Conservation (phyloP, 2,888 invertebrate species). For the Drosophila yooni region DNA sequence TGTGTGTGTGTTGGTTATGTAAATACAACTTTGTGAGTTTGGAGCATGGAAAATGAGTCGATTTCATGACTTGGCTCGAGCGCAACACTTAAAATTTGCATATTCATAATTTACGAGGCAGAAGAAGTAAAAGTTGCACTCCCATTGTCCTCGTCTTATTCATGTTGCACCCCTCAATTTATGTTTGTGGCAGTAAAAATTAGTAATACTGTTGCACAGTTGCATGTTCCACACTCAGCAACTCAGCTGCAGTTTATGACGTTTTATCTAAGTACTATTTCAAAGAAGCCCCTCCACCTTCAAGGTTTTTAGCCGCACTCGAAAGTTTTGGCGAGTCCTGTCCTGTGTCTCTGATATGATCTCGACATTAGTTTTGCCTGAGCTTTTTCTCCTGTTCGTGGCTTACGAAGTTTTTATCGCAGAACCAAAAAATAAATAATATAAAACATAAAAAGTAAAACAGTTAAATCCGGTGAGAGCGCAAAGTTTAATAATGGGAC, state of each 20-base stretch:
- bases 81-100: slow-evolving; percentile 56
- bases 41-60: slow-evolving; percentile 26
- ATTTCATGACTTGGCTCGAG: slow-evolving; percentile 33
- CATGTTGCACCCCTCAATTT: background rate
- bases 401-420: slow-evolving; percentile 51
- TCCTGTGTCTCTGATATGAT: slow-evolving; percentile 36
- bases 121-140: background rate
- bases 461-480: slow-evolving; percentile 21
- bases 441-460: slow-evolving; percentile 14
- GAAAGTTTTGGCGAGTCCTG: slow-evolving; percentile 30
- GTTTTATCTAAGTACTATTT: slow-evolving; percentile 29
- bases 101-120: slow-evolving; percentile 62
- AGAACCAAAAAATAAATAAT: background rate
- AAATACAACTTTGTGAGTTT: slow-evolving; percentile 46
- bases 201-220: slow-evolving; percentile 26
- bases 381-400: slow-evolving; percentile 15
- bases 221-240: slow-evolving; percentile 30
- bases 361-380: slow-evolving; percentile 39
- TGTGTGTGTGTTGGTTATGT: slow-evolving; percentile 20
- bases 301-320: slow-evolving; percentile 32
- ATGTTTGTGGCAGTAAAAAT: slow-evolving; percentile 30
- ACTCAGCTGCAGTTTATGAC: slow-evolving; percentile 54
- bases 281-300: background rate
- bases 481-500: slow-evolving; percentile 38
- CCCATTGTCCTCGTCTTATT: background rate